phyloP scores from a whole-genome alignment of 2,113 vertebrate species.

The Channa maculata region DNA sequence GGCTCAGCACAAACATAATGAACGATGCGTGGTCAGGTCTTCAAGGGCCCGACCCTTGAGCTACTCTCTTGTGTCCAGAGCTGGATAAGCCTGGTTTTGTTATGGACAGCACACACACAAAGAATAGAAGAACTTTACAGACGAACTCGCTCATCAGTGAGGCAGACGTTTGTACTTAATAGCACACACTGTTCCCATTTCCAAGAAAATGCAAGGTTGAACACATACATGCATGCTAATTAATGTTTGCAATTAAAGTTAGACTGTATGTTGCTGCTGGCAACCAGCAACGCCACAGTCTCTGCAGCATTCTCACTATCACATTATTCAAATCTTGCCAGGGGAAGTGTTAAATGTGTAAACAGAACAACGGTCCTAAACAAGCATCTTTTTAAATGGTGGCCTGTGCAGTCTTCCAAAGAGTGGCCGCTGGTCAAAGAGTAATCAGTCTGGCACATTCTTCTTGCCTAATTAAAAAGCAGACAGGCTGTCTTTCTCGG shows the following conservation, averaged over 20 bases:
- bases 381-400: conserved; percentile 17
- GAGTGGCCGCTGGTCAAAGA: conserved; percentile 11
- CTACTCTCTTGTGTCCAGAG: conserved; percentile 16
- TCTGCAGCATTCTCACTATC: no score
- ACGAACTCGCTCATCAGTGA: neutral
- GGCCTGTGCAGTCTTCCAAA: conserved; percentile 1
- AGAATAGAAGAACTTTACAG: neutral
- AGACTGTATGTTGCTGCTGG: conserved; percentile 11
- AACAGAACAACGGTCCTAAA: neutral
- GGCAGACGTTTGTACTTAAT: neutral
- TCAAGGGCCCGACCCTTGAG: conserved; percentile 3
- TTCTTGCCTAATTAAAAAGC: conserved; percentile 33
- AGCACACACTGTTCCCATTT: neutral
- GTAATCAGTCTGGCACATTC: neutral
- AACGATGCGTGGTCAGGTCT: neutral
- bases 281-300: neutral
- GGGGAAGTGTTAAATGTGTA: neutral
- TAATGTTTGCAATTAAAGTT: conserved; percentile 30
- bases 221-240: conserved; percentile 4
- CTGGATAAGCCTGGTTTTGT: conserved; percentile 43
- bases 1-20: neutral
- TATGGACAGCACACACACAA: conserved; percentile 30
- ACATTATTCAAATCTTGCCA: neutral
- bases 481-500: conserved; percentile 3
- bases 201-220: neutral